These are phyloP conservation scores for Muscina levida DNA, from an alignment of 2,888 invertebrate species.

Conservation along the genomic window DNA sequence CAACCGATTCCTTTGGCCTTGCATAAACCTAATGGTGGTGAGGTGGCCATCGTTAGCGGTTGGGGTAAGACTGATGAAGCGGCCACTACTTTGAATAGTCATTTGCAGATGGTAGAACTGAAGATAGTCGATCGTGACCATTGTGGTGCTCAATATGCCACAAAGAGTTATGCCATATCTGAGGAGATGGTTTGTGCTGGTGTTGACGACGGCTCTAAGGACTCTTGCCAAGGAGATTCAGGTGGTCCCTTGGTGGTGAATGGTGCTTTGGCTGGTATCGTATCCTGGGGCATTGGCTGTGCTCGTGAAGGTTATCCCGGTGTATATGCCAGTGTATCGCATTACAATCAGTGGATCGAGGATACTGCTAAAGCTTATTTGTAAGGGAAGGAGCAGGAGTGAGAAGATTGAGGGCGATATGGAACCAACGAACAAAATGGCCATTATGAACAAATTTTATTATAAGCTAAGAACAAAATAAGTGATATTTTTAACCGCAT, in stretches of 20 bases:
- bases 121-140: slow-evolving; percentile 79
- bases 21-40: slow-evolving; percentile 67
- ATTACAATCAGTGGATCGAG: slow-evolving; percentile 70
- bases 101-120: slow-evolving; percentile 81
- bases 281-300: slow-evolving; percentile 77
- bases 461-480: background rate
- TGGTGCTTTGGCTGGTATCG: slow-evolving; percentile 72
- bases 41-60: slow-evolving; percentile 72
- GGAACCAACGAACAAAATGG: slow-evolving; percentile 48
- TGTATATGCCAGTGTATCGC: slow-evolving; percentile 68
- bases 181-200: slow-evolving; percentile 76
- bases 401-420: background rate
- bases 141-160: slow-evolving; percentile 80
- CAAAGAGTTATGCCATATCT: slow-evolving; percentile 53
- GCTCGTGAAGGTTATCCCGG: slow-evolving; percentile 74
- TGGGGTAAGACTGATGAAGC: slow-evolving; percentile 75
- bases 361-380: slow-evolving; percentile 70
- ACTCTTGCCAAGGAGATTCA: slow-evolving; percentile 74
- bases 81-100: slow-evolving; percentile 68
- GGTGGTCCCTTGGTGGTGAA: slow-evolving; percentile 75
- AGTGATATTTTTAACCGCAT: too few species aligned
- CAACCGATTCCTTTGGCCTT: slow-evolving; percentile 77
- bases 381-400: slow-evolving; percentile 1
- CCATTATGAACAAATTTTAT: slow-evolving; percentile 29
- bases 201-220: slow-evolving; percentile 65